Evolutionary conservation across 2,113 vertebrate genomes (phyloP).

Genomic region (Muscicapa adusta): DNA sequence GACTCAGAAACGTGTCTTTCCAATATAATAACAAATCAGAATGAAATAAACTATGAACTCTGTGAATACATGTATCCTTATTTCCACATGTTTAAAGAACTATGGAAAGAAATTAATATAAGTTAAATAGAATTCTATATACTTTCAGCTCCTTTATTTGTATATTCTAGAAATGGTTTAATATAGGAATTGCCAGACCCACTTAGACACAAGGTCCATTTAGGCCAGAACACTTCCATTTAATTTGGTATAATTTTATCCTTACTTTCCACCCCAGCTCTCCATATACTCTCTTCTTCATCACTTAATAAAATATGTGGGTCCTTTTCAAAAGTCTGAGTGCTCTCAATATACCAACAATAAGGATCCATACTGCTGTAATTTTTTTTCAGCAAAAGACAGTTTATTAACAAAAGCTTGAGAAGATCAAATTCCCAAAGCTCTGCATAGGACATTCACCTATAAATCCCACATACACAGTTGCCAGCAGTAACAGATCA

Average conservation of each 20-base stretch:
- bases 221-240: background rate
- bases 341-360: background rate
- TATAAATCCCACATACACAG: background rate
- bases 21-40: background rate
- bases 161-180: background rate
- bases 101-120: background rate
- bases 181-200: background rate
- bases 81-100: background rate
- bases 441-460: background rate
- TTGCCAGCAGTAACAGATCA: slow-evolving; percentile 26
- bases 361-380: background rate
- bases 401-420: background rate
- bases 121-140: background rate
- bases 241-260: background rate
- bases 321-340: background rate
- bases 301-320: background rate
- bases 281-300: background rate
- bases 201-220: background rate
- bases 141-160: background rate
- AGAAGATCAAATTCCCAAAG: slow-evolving; percentile 2
- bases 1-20: background rate
- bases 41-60: background rate
- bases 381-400: background rate
- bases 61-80: background rate
- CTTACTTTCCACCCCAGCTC: background rate